A percentile compares a stretch with the other conserved stretches of the same genome.
Conservation (phyloP, 1,140 invertebrate genomes). For the Hermatobates lingyangjiaoensis region DNA sequence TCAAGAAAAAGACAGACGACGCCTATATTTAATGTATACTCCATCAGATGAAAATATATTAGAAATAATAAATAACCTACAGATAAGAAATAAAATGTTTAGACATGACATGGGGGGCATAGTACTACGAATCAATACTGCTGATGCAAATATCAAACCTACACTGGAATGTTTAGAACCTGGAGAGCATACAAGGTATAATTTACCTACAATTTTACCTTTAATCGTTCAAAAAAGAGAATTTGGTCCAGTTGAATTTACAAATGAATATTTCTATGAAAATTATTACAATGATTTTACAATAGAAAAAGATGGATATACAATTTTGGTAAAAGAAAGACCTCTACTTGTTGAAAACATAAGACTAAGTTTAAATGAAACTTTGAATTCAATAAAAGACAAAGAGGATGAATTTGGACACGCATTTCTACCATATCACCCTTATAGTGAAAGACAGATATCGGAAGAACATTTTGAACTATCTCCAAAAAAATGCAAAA, state of each 20-base stretch:
- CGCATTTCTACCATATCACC: too few relatives aligned
- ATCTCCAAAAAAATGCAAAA: too few relatives aligned
- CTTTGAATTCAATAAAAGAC: too few relatives aligned
- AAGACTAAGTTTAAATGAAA: not conserved
- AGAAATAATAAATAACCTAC: not conserved
- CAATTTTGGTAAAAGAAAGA: not conserved
- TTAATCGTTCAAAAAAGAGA: not conserved
- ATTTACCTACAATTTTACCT: not conserved
- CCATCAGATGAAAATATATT: not conserved
- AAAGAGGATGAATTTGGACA: too few relatives aligned
- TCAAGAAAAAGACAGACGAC: not conserved
- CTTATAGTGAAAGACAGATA: too few relatives aligned
- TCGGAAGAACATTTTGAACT: too few relatives aligned
- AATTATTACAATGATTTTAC: not conserved
- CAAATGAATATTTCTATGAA: not conserved
- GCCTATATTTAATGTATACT: not conserved
- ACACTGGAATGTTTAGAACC: not conserved
- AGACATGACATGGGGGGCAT: not conserved
- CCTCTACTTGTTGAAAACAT: not conserved
- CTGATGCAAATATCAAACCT: not conserved
- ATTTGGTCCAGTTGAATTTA: not conserved
- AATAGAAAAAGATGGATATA: not conserved
- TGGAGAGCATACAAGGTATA: not conserved
- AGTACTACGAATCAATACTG: not conserved
- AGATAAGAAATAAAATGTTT: conserved; percentile 1